Evolutionary conservation across 2,113 vertebrate genomes (phyloP).

Genomic region (Fregata magnificens): DNA sequence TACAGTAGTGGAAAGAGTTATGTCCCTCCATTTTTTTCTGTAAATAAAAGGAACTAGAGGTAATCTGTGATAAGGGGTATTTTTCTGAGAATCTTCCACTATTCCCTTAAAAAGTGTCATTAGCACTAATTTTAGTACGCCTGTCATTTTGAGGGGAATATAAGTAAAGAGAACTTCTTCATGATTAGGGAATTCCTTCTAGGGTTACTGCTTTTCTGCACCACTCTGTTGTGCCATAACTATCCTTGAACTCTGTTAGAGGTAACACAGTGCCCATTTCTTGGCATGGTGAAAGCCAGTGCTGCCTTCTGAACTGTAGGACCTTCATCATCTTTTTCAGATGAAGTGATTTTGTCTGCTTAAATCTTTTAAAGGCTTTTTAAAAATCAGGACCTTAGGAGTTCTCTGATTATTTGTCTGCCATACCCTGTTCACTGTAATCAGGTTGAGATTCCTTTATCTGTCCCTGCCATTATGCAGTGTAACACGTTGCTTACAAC

Average conservation of each 20-base stretch:
- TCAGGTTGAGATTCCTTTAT: not conserved
- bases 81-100: not conserved
- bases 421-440: not conserved
- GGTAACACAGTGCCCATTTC: not conserved
- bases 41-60: not conserved
- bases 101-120: not conserved
- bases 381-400: not conserved
- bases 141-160: not conserved
- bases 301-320: not conserved
- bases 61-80: not conserved
- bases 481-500: constrained; percentile 26
- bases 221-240: not conserved
- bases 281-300: not conserved
- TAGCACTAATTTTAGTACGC: not conserved
- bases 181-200: not conserved
- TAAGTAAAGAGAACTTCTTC: not conserved
- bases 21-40: not conserved
- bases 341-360: not conserved
- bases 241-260: not conserved
- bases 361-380: not conserved
- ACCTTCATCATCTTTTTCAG: not conserved
- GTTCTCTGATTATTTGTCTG: not conserved
- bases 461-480: not conserved
- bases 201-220: not conserved
- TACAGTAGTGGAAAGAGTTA: not conserved